These are phyloP conservation scores for Tuta absoluta DNA, from an alignment of 2,888 invertebrate species.

Conservation along the genomic window DNA sequence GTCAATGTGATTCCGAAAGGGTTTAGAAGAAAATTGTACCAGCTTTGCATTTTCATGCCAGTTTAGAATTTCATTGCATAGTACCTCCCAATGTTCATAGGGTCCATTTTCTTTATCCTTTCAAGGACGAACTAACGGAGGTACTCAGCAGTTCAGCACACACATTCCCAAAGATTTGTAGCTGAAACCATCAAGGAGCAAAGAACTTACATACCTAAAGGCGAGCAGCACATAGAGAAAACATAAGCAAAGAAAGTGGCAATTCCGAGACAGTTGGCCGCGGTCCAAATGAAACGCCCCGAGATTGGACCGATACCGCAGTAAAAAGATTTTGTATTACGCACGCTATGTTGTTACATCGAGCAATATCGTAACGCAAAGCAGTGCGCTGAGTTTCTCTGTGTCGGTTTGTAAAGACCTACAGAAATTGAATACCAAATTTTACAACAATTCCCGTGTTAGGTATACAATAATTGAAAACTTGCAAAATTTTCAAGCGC, in stretches of 20 bases:
- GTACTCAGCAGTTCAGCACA: not conserved
- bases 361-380: no score
- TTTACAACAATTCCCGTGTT: no score
- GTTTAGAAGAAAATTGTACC: no score
- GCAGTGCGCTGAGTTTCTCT: no score
- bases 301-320: conserved; percentile 22
- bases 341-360: not conserved
- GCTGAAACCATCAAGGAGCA: conserved; percentile 1
- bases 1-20: no score
- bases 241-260: conserved; percentile 39
- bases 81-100: no score
- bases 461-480: no score
- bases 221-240: conserved; percentile 34
- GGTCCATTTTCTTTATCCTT: not conserved
- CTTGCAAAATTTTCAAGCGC: no score
- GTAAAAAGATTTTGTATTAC: not conserved
- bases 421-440: no score
- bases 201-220: conserved; percentile 9
- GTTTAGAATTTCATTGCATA: no score
- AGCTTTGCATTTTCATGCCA: no score
- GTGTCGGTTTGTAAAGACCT: no score
- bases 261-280: conserved; percentile 44
- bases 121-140: not conserved
- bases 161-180: conserved; percentile 8
- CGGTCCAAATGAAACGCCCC: conserved; percentile 45